Base-by-base conservation (phyloP, 2,888 invertebrate genomes). In the Cryptus viduatorius region DNA sequence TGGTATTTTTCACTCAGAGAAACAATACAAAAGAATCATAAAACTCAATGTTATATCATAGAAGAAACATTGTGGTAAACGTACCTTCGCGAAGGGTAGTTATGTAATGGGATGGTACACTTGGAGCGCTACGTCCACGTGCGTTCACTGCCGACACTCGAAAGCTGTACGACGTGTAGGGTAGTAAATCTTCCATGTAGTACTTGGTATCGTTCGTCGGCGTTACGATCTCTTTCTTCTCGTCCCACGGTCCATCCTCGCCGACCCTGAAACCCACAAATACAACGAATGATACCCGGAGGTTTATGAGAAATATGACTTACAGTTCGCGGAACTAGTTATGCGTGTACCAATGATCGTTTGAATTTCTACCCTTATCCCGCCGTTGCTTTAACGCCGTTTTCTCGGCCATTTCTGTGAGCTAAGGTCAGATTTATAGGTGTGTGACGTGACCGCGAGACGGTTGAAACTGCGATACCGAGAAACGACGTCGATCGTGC, bases 91-190 rank as follows among this genome's bases (percentile, higher is more conserved):
- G 94, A 86, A 96, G 94, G 76, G 97, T 97, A 88, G 96, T 95
- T 94, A 96, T 96, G 94, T 95, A 96, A 94, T 96, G 96, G 79
- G 96, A 96, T 91, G 96, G 95, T 92, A 95, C 95, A 93, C 96
- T 96, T 87, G 96, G 96, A 83, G 94, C 94, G 93, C 96, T 96
- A 85, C 95, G 94, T 87, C 97, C 97, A 94, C 96, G 95, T 86
- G 95, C 95, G 93, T 97, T 97, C 82, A 96, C 96, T 69, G 96
- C 96, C 89, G 95, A 94, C 87, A 97, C 95, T 81, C 96, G 95
- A 94, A 97, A 96, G 91, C 96, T 96, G 94, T 97, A 97, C 81
- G 96, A 96, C 69, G 96, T 97, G 94, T 96, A 97, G 68, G 97
- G 97, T 87, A 95, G 94, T 88, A 97, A 94, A 83, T 95, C 95